These are phyloP conservation scores for Mythimna pallens DNA, from an alignment of 2,888 invertebrate genomes.

Conservation along the genomic window DNA sequence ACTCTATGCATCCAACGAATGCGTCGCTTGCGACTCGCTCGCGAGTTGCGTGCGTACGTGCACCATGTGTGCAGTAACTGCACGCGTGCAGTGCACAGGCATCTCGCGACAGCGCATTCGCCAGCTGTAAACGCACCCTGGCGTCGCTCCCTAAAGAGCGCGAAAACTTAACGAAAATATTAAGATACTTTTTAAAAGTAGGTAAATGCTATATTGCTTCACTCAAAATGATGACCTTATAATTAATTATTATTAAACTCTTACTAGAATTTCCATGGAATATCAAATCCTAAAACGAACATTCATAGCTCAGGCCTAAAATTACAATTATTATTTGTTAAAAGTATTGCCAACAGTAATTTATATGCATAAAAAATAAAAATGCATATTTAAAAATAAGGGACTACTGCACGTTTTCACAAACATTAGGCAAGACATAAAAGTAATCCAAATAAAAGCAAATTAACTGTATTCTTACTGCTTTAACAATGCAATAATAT, in stretches of 20 bases:
- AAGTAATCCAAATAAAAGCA: neutral
- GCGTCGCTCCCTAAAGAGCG: no score
- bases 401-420: neutral
- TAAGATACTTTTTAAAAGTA: constrained; percentile 2
- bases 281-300: constrained; percentile 75
- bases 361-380: constrained; percentile 12
- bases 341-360: constrained; percentile 65
- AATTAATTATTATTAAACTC: constrained; percentile 52
- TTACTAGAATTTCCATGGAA: constrained; percentile 67
- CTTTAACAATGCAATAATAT: neutral
- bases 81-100: no score
- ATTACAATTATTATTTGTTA: constrained; percentile 53
- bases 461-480: neutral
- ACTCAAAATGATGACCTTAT: constrained; percentile 43
- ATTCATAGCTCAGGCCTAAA: constrained; percentile 46
- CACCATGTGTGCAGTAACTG: no score
- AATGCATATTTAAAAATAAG: neutral
- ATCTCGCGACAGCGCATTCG: no score
- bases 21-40: no score
- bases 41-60: neutral
- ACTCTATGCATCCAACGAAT: no score
- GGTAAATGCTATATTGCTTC: constrained; percentile 36
- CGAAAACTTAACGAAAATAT: neutral
- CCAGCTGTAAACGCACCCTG: no score
- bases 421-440: neutral